Conservation (phyloP, 2,797 vertebrate genomes). For the Dryobates pubescens region DNA sequence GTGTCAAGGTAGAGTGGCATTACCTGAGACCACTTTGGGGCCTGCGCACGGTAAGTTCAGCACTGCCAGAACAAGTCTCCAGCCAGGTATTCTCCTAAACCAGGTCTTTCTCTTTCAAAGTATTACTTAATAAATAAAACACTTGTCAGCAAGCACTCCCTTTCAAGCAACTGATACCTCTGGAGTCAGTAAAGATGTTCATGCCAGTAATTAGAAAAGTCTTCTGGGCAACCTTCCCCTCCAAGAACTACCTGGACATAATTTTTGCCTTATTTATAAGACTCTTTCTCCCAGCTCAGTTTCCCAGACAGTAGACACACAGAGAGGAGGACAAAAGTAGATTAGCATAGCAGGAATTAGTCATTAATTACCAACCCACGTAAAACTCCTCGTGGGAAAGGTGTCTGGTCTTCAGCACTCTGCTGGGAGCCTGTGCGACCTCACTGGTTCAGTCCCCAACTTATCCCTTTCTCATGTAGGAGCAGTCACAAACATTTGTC, state of each 20-base stretch:
- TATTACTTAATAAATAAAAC: neutral
- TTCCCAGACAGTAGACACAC: neutral
- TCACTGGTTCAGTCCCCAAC: fast-evolving
- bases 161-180: neutral
- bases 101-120: neutral
- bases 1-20: neutral
- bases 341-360: neutral
- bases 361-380: neutral
- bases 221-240: neutral
- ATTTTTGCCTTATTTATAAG: neutral
- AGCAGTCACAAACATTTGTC: neutral
- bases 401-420: neutral
- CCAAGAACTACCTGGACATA: neutral
- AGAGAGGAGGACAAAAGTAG: neutral
- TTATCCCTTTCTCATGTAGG: neutral
- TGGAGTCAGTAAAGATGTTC: neutral
- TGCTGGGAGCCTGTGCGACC: neutral
- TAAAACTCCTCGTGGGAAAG: neutral
- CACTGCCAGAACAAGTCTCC: neutral
- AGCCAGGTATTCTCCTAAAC: neutral
- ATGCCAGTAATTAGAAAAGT: neutral
- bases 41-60: neutral
- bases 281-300: neutral
- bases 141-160: neutral
- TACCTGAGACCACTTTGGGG: neutral